These are phyloP conservation scores for Natator depressus DNA, from an alignment of 2,113 vertebrate genomes.

Conservation along the genomic window DNA sequence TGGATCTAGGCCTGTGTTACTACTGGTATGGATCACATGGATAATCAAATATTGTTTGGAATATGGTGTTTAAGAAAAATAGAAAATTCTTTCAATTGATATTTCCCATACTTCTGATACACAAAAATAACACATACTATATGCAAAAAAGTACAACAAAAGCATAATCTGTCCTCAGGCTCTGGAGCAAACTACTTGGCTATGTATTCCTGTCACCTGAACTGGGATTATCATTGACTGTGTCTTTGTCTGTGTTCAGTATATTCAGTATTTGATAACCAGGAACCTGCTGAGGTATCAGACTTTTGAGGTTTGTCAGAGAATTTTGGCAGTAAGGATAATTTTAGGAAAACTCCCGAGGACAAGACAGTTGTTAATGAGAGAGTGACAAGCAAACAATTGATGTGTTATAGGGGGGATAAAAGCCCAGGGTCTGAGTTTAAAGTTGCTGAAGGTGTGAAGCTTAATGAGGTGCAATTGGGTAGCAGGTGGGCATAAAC, in stretches of 20 bases:
- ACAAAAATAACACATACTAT: neutral
- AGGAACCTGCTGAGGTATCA: neutral
- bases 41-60: neutral
- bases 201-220: neutral
- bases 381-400: accelerated
- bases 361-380: neutral
- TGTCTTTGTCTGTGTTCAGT: neutral
- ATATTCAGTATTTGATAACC: neutral
- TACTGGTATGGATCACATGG: neutral
- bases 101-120: neutral
- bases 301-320: neutral
- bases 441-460: conserved; percentile 48
- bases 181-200: neutral
- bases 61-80: neutral
- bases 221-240: neutral
- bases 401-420: neutral
- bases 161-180: neutral
- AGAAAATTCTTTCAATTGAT: neutral
- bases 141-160: neutral
- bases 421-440: neutral
- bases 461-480: conserved; percentile 3
- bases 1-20: neutral
- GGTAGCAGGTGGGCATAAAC: neutral
- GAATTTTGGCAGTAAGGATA: neutral
- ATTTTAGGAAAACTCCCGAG: neutral